phyloP scores from a whole-genome alignment of 2,888 invertebrate species.

The Neoascia interrupta region DNA sequence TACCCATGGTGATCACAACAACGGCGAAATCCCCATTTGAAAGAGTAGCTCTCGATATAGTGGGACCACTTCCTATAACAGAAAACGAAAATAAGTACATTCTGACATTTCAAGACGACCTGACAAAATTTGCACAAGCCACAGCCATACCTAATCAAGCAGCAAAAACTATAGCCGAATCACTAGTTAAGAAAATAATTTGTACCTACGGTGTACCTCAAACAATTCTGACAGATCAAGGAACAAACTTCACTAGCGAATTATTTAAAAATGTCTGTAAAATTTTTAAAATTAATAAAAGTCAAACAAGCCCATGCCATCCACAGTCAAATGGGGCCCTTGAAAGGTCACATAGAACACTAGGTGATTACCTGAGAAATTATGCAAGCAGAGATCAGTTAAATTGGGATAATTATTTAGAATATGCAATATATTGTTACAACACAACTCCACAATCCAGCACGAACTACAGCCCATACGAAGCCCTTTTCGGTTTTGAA shows the following conservation, averaged over 20 bases:
- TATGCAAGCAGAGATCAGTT: background rate
- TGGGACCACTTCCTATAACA: background rate
- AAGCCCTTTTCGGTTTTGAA: background rate
- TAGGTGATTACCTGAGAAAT: background rate
- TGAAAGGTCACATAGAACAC: constrained; percentile 3
- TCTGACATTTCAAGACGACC: background rate
- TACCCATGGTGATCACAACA: background rate
- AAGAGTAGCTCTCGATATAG: background rate
- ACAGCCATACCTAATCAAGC: background rate
- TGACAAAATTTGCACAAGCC: background rate
- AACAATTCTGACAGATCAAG: background rate
- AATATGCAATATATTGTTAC: background rate
- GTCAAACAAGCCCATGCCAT: background rate
- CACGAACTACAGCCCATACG: background rate
- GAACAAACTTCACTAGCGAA: background rate
- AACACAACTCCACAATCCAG: constrained; percentile 2
- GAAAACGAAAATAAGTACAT: background rate
- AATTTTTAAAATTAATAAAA: background rate
- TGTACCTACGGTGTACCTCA: background rate
- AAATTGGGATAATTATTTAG: background rate
- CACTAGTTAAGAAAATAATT: background rate
- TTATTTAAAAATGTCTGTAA: background rate
- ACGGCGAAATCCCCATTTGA: background rate
- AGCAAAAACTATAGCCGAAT: background rate
- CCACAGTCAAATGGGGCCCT: background rate